Percentiles rank a stretch among this genome's conserved stretches.
These are phyloP conservation scores for Drosophila watanabei DNA, from an alignment of 1,140 invertebrate species.

Conservation along the genomic window DNA sequence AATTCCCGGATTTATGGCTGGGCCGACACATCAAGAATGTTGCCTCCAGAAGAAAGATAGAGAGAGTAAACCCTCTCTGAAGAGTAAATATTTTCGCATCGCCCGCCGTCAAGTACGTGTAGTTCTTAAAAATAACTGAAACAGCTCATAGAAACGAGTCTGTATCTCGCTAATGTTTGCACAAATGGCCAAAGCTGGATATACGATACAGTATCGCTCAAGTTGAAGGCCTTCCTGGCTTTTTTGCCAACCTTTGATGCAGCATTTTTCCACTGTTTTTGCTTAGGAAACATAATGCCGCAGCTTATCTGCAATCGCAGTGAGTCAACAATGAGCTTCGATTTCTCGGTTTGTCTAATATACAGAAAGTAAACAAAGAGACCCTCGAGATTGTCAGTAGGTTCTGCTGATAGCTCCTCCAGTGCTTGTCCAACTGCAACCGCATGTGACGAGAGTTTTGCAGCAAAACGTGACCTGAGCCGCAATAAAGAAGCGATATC, in stretches of 20 bases:
- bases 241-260: constrained; percentile 34
- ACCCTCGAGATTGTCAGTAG: background rate
- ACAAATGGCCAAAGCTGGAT: constrained; percentile 33
- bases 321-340: constrained; percentile 24
- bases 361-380: constrained; percentile 31
- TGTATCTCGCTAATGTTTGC: constrained; percentile 35
- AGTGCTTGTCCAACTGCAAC: constrained; percentile 28
- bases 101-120: constrained; percentile 30
- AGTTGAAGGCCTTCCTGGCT: constrained; percentile 20
- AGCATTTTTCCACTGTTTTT: constrained; percentile 8
- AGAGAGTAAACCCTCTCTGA: constrained; percentile 17
- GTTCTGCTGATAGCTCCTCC: constrained; percentile 5
- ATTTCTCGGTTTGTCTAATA: constrained; percentile 1
- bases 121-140: constrained; percentile 50
- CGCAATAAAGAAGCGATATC: constrained; percentile 16
- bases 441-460: constrained; percentile 21
- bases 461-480: constrained; percentile 30
- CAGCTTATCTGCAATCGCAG: constrained; percentile 17
- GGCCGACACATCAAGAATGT: constrained; percentile 15
- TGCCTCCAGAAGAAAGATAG: constrained; percentile 20
- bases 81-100: constrained; percentile 49
- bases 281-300: constrained; percentile 9
- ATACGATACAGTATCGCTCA: constrained; percentile 33
- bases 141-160: constrained; percentile 26
- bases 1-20: constrained; percentile 46